Evolutionary conservation across 2,797 vertebrate species (phyloP), one percentile per base, ranked within the genome.

Genomic region (Luscinia luscinia): DNA sequence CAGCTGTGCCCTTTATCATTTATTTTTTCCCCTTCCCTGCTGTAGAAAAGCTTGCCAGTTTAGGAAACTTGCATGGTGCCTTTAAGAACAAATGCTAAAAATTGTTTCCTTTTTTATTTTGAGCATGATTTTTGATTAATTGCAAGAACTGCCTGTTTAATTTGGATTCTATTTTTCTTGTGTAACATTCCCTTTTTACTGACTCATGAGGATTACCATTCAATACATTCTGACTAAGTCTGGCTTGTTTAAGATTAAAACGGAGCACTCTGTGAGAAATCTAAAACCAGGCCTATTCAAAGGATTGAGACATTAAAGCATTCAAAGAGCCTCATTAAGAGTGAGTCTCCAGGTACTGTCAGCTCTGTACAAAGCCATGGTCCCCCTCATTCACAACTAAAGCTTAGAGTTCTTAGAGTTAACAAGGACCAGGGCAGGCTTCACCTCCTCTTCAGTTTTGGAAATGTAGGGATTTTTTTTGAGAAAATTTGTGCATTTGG

Each of bases 391-490:
- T 54, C n/a, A 15, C 23, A 70, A 0, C 9, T 66, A 22, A 48
- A 17, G 11, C 36, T 62, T 43, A 54, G 48, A 66, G 21, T 27
- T 74, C 45, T 46, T 13, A 22, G 41, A 43, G 45, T 32, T 48
- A 9, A 27, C 38, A 38, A 68, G 49, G 23, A 75, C 15, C 45
- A 38, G 23, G 38, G 28, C 55, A 82, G n/a, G 20, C 9, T 26
- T 74, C 66, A 49, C 23, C 24, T 73, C 18, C 36, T 55, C 34
- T 68, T 61, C 57, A 10, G 8, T 69, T 77, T 67, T 81, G 26
- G n/a, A 68, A 63, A 27, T 0, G 1, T 9, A 48, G 26, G 17
- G 27, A 48, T 4, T 12, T 62, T n/a, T 40, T 74, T 8, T 0
- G 38, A 58, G 57, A 59, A 94, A 52, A 51, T 14, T 5, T 45